Conservation (phyloP, 2,888 invertebrate genomes). For the Synanthedon formicaeformis region DNA sequence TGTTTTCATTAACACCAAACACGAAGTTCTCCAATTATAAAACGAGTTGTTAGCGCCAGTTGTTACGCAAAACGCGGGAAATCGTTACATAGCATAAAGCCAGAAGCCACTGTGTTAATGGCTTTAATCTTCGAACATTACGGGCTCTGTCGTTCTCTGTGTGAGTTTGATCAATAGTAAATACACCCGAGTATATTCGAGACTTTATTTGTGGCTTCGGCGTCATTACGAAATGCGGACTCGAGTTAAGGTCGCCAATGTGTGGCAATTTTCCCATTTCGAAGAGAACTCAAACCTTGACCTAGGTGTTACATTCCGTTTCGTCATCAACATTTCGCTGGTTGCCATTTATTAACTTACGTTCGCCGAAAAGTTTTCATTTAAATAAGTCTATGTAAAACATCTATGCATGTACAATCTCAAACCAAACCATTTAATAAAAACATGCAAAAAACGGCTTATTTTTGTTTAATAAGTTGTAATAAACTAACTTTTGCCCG, state of each 20-base stretch:
- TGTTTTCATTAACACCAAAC: too few relatives aligned
- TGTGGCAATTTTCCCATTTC: constrained; percentile 70
- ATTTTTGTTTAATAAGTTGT: too few relatives aligned
- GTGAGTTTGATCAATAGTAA: background rate
- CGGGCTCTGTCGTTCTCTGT: background rate
- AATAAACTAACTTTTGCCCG: too few relatives aligned
- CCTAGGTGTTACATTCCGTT: constrained; percentile 63
- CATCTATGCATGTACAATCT: too few relatives aligned
- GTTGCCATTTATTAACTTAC: background rate
- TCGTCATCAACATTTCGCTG: constrained; percentile 36
- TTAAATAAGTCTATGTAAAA: too few relatives aligned
- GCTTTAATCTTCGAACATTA: background rate
- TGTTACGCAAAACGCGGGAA: background rate
- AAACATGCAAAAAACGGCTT: too few relatives aligned
- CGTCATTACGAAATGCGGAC: constrained; percentile 43
- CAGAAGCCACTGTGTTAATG: background rate
- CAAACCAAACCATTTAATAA: too few relatives aligned
- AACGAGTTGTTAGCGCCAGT: background rate
- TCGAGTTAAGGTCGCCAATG: constrained; percentile 57
- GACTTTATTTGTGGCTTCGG: constrained; percentile 30
- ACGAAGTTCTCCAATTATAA: too few relatives aligned
- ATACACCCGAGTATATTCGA: constrained; percentile 13
- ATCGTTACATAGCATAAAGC: background rate
- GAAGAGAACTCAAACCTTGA: constrained; percentile 65
- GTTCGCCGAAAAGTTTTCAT: background rate